A percentile compares a stretch with the other conserved stretches of the same genome.
phyloP scores from a whole-genome alignment of 2,888 invertebrate species.

The Scrobipalpa atriplicella region DNA sequence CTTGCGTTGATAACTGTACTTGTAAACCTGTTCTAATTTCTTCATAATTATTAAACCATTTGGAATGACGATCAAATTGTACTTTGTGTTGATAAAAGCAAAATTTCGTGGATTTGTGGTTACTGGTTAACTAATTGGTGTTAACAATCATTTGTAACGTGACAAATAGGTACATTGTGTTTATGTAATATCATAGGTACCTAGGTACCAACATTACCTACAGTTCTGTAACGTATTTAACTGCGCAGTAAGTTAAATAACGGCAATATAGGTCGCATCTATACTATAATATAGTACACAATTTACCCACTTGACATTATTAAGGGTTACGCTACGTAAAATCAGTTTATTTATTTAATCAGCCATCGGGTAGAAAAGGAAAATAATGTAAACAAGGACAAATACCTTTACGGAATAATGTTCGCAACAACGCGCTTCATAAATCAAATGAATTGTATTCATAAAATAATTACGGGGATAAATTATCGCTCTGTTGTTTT shows the following conservation, averaged over 20 bases:
- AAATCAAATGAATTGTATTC: conserved; percentile 6
- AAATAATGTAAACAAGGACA: too few relatives aligned
- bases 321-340: too few relatives aligned
- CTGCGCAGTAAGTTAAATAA: neutral
- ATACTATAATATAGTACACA: too few relatives aligned
- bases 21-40: neutral
- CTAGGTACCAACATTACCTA: neutral
- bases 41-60: conserved; percentile 3
- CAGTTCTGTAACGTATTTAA: conserved; percentile 2
- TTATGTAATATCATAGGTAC: neutral
- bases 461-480: neutral
- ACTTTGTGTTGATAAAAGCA: neutral
- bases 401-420: neutral
- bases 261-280: neutral
- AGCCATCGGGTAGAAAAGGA: neutral
- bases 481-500: conserved; percentile 8
- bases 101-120: neutral
- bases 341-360: neutral
- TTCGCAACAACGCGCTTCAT: conserved; percentile 17
- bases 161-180: neutral
- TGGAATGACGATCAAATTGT: neutral
- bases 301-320: too few relatives aligned
- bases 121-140: neutral
- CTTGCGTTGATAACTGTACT: conserved; percentile 9
- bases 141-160: neutral